A percentile compares a stretch with the other conserved stretches of the same genome.
These are phyloP conservation scores for Hypomesus transpacificus DNA, from an alignment of 2,113 vertebrate genomes.

Conservation along the genomic window DNA sequence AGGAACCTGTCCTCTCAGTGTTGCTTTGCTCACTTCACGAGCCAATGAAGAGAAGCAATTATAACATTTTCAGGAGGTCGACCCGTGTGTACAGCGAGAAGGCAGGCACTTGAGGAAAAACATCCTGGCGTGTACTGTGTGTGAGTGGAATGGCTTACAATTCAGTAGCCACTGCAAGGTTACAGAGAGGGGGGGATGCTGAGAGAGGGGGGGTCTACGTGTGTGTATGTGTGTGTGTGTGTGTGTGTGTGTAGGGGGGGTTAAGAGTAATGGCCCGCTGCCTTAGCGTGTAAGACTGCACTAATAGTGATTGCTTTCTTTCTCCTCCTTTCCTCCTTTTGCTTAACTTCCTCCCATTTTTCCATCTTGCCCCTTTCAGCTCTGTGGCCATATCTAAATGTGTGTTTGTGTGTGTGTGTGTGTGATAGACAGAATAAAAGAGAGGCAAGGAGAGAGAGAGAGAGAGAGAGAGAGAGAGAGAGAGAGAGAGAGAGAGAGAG, in stretches of 20 bases:
- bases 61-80: too few relatives aligned
- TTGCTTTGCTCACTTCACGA: too few relatives aligned
- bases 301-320: slow-evolving; percentile 59
- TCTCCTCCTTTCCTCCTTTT: slow-evolving; percentile 30
- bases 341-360: not conserved
- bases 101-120: not conserved
- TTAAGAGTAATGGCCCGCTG: slow-evolving; percentile 43
- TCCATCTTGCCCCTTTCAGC: slow-evolving; percentile 30
- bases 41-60: too few relatives aligned
- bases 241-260: too few relatives aligned
- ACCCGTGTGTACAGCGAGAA: not conserved
- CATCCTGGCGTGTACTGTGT: not conserved
- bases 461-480: slow-evolving; percentile 21
- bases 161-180: slow-evolving; percentile 42
- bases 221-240: too few relatives aligned
- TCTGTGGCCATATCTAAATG: slow-evolving; percentile 23
- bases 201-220: slow-evolving; percentile 2
- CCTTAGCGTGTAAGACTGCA: slow-evolving; percentile 41
- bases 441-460: slow-evolving; percentile 31
- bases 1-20: too few relatives aligned
- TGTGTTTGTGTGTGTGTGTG: not conserved
- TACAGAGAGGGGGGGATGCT: slow-evolving; percentile 28
- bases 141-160: slow-evolving; percentile 18
- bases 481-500: not conserved
- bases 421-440: not conserved